Percentiles rank a stretch among this genome's conserved stretches.
Conservation (phyloP, 1,140 invertebrate genomes). For the Cotesia typhae region DNA sequence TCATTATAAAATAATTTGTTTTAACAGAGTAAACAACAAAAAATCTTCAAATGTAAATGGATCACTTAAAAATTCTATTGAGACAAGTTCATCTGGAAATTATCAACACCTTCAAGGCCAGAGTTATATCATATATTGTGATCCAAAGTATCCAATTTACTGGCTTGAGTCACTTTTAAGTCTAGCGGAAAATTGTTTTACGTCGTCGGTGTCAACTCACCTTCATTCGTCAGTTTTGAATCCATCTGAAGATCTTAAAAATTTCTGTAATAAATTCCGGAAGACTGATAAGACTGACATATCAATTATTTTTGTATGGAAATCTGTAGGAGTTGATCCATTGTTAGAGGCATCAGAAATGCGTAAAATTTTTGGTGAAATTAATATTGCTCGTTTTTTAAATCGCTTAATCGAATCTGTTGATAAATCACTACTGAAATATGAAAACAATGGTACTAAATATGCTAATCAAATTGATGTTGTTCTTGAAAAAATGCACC, state of each 20-base stretch:
- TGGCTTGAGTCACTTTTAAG: constrained; percentile 61
- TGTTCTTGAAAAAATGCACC: constrained; percentile 62
- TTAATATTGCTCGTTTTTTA: constrained; percentile 67
- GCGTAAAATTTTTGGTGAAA: constrained; percentile 63
- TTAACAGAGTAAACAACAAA: constrained; percentile 19
- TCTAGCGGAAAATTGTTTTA: constrained; percentile 49
- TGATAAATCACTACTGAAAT: constrained; percentile 54
- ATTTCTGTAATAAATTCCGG: constrained; percentile 47
- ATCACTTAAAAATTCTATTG: neutral
- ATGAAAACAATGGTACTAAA: constrained; percentile 55
- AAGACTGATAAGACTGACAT: constrained; percentile 40
- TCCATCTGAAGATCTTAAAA: constrained; percentile 40
- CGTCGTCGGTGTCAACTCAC: constrained; percentile 52
- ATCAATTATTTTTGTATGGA: constrained; percentile 66
- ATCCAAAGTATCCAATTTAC: constrained; percentile 62
- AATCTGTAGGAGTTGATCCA: constrained; percentile 59
- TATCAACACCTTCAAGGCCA: constrained; percentile 30
- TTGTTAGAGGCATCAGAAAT: constrained; percentile 55
- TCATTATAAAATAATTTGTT: constrained; percentile 15
- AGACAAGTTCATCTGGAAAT: neutral
- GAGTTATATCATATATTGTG: constrained; percentile 63
- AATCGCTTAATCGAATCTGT: constrained; percentile 62
- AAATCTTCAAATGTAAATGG: constrained; percentile 4
- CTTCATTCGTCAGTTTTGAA: constrained; percentile 61
- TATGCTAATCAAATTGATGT: constrained; percentile 65